Base-by-base conservation (phyloP, 2,113 vertebrate species). In the Myodes glareolus region DNA sequence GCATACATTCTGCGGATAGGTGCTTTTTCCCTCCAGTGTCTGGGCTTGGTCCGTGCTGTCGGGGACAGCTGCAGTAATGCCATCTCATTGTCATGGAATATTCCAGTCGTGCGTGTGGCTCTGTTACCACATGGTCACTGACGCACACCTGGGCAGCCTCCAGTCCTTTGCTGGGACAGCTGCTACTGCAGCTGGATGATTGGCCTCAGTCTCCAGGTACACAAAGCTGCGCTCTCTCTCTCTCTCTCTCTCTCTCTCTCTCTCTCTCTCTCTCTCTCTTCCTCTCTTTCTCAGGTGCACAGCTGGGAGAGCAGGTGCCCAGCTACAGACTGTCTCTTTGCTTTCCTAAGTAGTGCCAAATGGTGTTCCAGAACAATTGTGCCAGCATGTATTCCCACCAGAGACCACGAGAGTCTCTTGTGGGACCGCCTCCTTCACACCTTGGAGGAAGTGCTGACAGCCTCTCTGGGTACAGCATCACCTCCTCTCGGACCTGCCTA, bases 1-100 rank as follows among this genome's bases (percentile, higher is more conserved):
- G 0, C 8, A 3, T 2, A 4, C 0, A 0, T 11, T 31, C 33
- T 50, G 45, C 47, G 17, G 13, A 8, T 1, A 3, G 0, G 1
- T 61, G 81, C 39, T 45, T 23, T 33, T 1, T 23, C 39, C 36
- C 75, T 52, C 31, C 42, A 2, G 36, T 16, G 61, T 3, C n/a
- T 45, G 65, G 61, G 42, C 50, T 50, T 67, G 5, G 8, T n/a
- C 58, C 39, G 0, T 6, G 1, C 21, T 3, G 0, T 61, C 23
- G 3, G 1, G 0, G 58, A 63, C 36, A 31, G 42, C n/a, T 3
- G 2, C 16, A 19, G 52, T 1, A 23, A 1, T 0, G 61, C 50
- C 47, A 13, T 61, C 31, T 58, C 42, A 1, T 50, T 3, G 50
- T 14, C 0, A 0, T 13, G 0, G 52, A 8, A 17, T 50, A 29